A percentile compares a stretch with the other conserved stretches of the same genome.
phyloP scores from a whole-genome alignment of 2,113 vertebrate genomes.

The Hippocampus barbouri region DNA sequence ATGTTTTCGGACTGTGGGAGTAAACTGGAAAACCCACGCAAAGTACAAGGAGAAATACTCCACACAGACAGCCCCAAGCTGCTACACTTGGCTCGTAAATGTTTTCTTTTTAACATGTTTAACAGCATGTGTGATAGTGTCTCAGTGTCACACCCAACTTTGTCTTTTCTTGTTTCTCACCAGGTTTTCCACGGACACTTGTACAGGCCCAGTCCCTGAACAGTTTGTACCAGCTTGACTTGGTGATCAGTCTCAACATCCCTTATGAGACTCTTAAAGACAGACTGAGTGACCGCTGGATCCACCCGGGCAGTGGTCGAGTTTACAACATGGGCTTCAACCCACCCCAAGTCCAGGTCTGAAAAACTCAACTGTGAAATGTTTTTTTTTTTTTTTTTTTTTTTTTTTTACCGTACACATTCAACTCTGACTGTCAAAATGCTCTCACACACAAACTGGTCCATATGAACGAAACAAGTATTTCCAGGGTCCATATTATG shows the following conservation, averaged over 20 bases:
- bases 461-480: not conserved
- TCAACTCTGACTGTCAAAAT: not conserved
- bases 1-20: not conserved
- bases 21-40: too few species aligned
- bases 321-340: slow-evolving; percentile 97
- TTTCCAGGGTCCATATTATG: not conserved
- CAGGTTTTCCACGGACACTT: slow-evolving; percentile 89
- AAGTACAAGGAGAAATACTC: not conserved
- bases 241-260: slow-evolving; percentile 91
- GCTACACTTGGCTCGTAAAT: not conserved
- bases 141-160: not conserved
- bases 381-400: not conserved
- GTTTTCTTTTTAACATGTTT: not conserved
- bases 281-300: slow-evolving; percentile 86
- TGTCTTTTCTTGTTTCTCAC: not conserved
- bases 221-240: slow-evolving; percentile 78
- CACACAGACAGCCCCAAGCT: not conserved
- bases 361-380: slow-evolving; percentile 7
- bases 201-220: slow-evolving; percentile 83
- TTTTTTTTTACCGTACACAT: not conserved
- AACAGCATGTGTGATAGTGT: not conserved
- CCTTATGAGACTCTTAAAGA: slow-evolving; percentile 90
- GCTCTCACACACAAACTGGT: not conserved
- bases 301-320: slow-evolving; percentile 84
- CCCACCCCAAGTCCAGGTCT: slow-evolving; percentile 80